Conservation (phyloP, 2,888 invertebrate species). For the Synanthedon myopaeformis region DNA sequence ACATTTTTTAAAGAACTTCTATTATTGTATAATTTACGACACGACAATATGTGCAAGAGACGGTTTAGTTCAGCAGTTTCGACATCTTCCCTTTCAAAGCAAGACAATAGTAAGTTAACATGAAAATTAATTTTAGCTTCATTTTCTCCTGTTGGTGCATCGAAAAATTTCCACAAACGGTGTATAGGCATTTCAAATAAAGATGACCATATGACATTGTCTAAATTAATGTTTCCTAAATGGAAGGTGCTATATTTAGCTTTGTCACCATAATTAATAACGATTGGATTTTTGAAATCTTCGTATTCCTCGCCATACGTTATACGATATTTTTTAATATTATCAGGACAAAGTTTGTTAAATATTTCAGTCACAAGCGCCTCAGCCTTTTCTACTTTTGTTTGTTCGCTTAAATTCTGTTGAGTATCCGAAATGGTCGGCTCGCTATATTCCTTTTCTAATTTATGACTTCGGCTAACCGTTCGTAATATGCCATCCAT, state of each 20-base stretch:
- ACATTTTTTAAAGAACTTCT: slow-evolving; percentile 46
- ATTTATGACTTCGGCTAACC: slow-evolving; percentile 20
- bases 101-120: slow-evolving; percentile 44
- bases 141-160: slow-evolving; percentile 23
- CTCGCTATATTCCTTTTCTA: slow-evolving; percentile 20
- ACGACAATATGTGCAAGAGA: slow-evolving; percentile 46
- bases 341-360: slow-evolving; percentile 29
- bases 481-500: slow-evolving; percentile 42
- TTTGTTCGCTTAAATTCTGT: slow-evolving; percentile 13
- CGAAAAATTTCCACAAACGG: slow-evolving; percentile 35
- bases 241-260: slow-evolving; percentile 48
- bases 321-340: slow-evolving; percentile 38
- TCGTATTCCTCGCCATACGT: slow-evolving; percentile 53
- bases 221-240: slow-evolving; percentile 42
- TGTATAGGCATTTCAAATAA: slow-evolving; percentile 43
- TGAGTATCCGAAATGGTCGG: slow-evolving; percentile 24
- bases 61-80: slow-evolving; percentile 47
- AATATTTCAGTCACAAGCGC: slow-evolving; percentile 39
- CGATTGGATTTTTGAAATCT: slow-evolving; percentile 36
- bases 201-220: slow-evolving; percentile 35
- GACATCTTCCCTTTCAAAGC: slow-evolving; percentile 47
- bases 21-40: slow-evolving; percentile 50
- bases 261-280: slow-evolving; percentile 46
- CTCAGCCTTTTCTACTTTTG: slow-evolving; percentile 31
- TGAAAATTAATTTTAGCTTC: slow-evolving; percentile 55